Conservation (phyloP, 2,113 vertebrate genomes). For the Ctenodactylus gundi region DNA sequence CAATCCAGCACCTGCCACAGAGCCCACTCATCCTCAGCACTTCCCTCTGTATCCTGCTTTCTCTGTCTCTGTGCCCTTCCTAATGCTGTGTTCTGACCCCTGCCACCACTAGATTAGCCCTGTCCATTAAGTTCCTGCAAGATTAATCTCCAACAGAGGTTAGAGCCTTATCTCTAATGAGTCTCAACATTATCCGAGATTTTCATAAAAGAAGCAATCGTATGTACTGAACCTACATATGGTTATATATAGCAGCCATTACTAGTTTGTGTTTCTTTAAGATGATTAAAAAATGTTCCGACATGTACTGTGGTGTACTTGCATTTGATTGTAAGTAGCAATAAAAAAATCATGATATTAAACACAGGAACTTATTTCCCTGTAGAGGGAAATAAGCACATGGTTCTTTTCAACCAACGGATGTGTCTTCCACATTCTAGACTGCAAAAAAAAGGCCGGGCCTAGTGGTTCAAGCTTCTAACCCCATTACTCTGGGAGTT, state of each 20-base stretch:
- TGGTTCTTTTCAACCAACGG: neutral
- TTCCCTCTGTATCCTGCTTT: fast-evolving
- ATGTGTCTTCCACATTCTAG: neutral
- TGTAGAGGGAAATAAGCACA: neutral
- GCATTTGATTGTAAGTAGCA: neutral
- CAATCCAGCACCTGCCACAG: fast-evolving
- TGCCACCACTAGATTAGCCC: neutral
- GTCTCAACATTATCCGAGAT: neutral
- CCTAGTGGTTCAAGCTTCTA: too few species aligned
- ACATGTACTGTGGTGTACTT: fast-evolving
- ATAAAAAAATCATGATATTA: neutral
- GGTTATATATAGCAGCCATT: neutral
- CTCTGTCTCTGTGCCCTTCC: fast-evolving
- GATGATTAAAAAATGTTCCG: neutral
- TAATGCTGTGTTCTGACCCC: fast-evolving
- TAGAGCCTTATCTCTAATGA: neutral
- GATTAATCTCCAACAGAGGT: neutral
- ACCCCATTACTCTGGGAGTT: too few species aligned
- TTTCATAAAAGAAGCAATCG: neutral
- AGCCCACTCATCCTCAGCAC: neutral
- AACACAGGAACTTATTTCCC: neutral
- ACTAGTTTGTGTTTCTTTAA: neutral
- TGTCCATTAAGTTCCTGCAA: neutral
- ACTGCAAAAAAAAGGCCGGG: too few species aligned
- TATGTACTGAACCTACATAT: neutral